These are phyloP conservation scores for Protodeltote pygarga DNA, from an alignment of 2,888 invertebrate species.

Conservation along the genomic window DNA sequence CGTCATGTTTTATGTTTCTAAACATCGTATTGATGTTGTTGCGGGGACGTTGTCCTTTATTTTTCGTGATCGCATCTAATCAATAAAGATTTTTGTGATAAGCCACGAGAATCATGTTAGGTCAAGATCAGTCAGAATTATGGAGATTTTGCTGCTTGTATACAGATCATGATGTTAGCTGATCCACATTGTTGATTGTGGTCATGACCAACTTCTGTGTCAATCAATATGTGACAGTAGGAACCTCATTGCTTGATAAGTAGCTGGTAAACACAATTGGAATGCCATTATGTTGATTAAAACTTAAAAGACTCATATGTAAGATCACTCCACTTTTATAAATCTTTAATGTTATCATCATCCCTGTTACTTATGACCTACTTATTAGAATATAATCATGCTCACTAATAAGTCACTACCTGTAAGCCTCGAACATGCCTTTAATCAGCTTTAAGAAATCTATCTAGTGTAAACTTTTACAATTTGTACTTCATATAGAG, in stretches of 20 bases:
- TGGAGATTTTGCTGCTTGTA: conserved; percentile 28
- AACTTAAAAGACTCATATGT: not conserved
- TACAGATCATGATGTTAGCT: conserved; percentile 3
- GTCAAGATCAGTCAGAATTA: conserved; percentile 24
- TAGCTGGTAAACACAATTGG: conserved; percentile 14
- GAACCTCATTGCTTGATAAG: not conserved
- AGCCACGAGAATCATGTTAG: conserved; percentile 24
- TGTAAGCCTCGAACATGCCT: too few relatives aligned
- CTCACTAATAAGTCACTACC: too few relatives aligned
- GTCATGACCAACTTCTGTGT: conserved; percentile 17
- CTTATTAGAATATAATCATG: too few relatives aligned
- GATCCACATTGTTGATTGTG: conserved; percentile 9
- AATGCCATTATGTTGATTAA: not conserved
- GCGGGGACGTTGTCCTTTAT: conserved; percentile 19
- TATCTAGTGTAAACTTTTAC: too few relatives aligned
- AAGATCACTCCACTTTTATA: too few relatives aligned
- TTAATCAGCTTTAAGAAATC: too few relatives aligned
- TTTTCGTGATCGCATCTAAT: conserved; percentile 33
- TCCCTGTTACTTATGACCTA: too few relatives aligned
- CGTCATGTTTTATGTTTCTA: conserved; percentile 37
- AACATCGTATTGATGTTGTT: conserved; percentile 35
- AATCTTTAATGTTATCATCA: too few relatives aligned
- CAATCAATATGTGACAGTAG: conserved; percentile 22
- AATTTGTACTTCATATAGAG: too few relatives aligned
- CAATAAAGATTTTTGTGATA: conserved; percentile 46